Conservation (phyloP, 2,888 invertebrate species). For the Mesorhabditis spiculigera region DNA sequence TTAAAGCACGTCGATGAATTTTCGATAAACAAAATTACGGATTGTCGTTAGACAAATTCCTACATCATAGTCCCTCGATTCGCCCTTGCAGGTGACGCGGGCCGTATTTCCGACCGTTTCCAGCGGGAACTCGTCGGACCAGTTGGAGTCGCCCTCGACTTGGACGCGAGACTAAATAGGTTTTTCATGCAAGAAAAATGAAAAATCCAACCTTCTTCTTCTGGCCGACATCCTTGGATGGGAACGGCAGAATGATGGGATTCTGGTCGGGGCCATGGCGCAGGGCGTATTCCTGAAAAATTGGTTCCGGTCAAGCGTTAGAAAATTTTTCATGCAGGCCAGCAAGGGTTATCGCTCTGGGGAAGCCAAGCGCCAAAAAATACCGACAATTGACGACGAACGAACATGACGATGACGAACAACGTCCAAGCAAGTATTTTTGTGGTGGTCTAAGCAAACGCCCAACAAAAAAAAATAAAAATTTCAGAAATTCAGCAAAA, state of each 20-base stretch:
- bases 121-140: conserved; percentile 92
- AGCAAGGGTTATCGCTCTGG: no score
- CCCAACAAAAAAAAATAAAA: no score
- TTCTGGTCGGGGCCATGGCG: conserved; percentile 78
- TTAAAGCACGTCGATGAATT: neutral
- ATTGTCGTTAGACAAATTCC: conserved; percentile 7
- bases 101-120: conserved; percentile 97
- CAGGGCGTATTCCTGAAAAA: conserved; percentile 39
- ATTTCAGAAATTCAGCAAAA: no score
- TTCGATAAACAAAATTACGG: neutral
- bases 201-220: conserved; percentile 74
- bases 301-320: no score
- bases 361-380: no score
- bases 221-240: conserved; percentile 83
- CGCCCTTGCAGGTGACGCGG: conserved; percentile 72
- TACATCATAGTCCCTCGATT: conserved; percentile 53
- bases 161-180: conserved; percentile 66
- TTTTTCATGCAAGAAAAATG: neutral
- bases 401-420: no score
- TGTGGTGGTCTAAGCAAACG: no score
- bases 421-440: no score
- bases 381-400: no score
- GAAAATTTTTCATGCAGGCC: no score
- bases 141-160: conserved; percentile 74
- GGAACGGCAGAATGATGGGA: conserved; percentile 87